Base-by-base conservation (phyloP, 2,888 invertebrate species). In the Folsomia candida region DNA sequence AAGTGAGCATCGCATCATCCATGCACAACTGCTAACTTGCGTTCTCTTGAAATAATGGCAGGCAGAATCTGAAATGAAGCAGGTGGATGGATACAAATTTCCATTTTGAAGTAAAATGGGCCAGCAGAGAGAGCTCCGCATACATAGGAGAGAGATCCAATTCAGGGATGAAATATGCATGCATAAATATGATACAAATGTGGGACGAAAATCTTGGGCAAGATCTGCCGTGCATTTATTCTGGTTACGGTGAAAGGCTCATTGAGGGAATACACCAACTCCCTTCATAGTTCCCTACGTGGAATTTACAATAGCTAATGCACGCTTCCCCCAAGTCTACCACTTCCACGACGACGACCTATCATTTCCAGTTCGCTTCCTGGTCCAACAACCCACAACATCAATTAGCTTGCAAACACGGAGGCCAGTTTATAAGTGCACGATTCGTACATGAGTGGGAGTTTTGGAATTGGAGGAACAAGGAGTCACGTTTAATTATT, bases 51-150 rank as follows among this genome's bases (percentile, higher is more conserved):
- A 64, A 37, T 64, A 47, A 47, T 64, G 47, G 51, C 24, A 64
- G 51, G n/a, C 22, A 24, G 51, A 64, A 47, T 64, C 37, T 51
- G 37, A 37, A 64, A 47, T 47, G 64, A 64, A 64, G 25, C 37
- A 37, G 14, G 14, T 37, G 37, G 37, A 6, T 51, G 51, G 64
- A 51, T 64, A 28, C 64, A 65, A 65, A 54, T 65, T 51, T 57
- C 57, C 65, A 65, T 65, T 51, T 57, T 57, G 2, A 27, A 51
- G 37, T 27, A 20, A 65, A 65, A 65, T 65, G 65, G 65, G 65
- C 26, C 65, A 65, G 25, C 57, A n/a, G 65, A 65, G 54, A 54
- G 28, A n/a, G 51, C 64, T 51, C 26, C n/a, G 24, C 20, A 37
- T n/a, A 4, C 14, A 37, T 4, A 54, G 20, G n/a, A n/a, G n/a